Evolutionary conservation across 2,113 vertebrate species (phyloP).

Genomic region (Caretta caretta): DNA sequence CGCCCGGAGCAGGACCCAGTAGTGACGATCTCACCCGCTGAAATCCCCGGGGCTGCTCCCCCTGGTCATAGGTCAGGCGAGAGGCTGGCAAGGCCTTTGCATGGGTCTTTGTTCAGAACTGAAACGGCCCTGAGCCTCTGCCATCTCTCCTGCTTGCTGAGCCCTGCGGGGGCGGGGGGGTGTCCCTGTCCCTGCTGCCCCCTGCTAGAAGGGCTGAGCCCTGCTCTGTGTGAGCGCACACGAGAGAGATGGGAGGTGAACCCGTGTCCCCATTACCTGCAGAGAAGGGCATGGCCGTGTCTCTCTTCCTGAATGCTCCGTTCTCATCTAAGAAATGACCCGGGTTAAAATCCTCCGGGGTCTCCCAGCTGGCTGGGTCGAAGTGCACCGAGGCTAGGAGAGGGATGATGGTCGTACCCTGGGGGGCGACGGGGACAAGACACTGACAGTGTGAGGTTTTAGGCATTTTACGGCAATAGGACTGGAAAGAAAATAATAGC

Average conservation of each 20-base stretch:
- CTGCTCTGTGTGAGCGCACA: neutral
- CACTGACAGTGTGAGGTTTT: neutral
- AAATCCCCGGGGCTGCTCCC: neutral
- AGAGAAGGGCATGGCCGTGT: constrained; percentile 71
- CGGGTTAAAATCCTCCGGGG: constrained; percentile 68
- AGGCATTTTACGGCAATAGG: neutral
- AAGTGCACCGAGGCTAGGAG: constrained; percentile 65
- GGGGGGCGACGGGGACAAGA: neutral
- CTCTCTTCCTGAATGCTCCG: constrained; percentile 47
- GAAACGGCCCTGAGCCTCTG: neutral
- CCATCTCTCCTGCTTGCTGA: too few species aligned
- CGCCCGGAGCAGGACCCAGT: too few species aligned
- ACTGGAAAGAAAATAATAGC: neutral
- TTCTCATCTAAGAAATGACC: constrained; percentile 66
- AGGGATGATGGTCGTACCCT: constrained; percentile 72
- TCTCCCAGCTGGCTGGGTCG: constrained; percentile 41
- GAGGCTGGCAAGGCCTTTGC: neutral
- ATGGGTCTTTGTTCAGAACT: neutral
- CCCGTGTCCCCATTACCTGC: constrained; percentile 43
- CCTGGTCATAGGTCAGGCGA: accelerated
- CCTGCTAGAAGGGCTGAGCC: neutral
- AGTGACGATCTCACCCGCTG: too few species aligned
- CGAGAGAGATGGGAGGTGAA: neutral
- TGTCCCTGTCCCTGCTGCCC: too few species aligned
- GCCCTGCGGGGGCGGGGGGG: too few species aligned